Percentiles rank a stretch among this genome's conserved stretches.
Evolutionary conservation across 2,113 vertebrate species (phyloP).

Genomic region (Megaceryle torquata): DNA sequence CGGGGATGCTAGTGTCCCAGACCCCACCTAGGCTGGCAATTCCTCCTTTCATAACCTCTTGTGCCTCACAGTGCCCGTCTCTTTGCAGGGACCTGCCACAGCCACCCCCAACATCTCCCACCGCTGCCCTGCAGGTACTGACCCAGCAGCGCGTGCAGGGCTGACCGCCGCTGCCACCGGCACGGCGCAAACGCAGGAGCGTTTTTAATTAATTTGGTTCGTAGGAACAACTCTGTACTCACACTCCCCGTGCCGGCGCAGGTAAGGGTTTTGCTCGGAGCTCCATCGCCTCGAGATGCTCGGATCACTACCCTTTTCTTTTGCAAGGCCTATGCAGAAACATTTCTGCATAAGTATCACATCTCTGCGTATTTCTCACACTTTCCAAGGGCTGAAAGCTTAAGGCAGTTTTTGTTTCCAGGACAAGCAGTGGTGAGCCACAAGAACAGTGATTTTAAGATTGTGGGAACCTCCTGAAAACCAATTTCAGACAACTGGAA

Average conservation of each 20-base stretch:
- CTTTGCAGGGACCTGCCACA: background rate
- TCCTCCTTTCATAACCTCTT: background rate
- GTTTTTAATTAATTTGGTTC: background rate
- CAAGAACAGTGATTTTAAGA: background rate
- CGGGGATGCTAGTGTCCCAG: accelerated
- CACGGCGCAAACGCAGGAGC: accelerated
- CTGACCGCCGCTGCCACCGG: background rate
- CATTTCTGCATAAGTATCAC: background rate
- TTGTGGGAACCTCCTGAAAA: background rate
- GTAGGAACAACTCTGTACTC: background rate
- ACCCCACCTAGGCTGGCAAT: background rate
- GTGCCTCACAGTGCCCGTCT: accelerated
- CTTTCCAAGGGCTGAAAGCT: background rate
- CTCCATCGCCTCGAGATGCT: accelerated
- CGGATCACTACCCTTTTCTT: background rate
- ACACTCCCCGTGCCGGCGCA: accelerated
- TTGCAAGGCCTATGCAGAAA: background rate
- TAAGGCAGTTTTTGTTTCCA: background rate
- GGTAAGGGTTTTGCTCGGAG: background rate
- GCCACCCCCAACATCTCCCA: background rate
- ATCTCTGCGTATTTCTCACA: background rate
- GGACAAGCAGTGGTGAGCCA: background rate
- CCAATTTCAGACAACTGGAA: background rate
- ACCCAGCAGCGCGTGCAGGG: accelerated
- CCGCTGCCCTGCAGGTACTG: background rate